A percentile compares a stretch with the other conserved stretches of the same genome.
Conservation (phyloP, 2,888 invertebrate genomes). For the Troglohyphantes excavatus region DNA sequence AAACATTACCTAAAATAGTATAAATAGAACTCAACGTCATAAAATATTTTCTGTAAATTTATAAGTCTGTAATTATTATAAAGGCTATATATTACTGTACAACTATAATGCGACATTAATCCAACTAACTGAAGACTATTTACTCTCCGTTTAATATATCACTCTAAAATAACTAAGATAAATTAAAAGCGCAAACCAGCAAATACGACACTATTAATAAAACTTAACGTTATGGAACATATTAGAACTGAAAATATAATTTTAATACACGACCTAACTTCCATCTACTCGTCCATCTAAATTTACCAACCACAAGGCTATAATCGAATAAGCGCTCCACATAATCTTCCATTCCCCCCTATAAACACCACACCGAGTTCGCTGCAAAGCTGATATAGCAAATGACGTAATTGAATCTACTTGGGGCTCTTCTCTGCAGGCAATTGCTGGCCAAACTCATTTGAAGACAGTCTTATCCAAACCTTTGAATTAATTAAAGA, state of each 20-base stretch:
- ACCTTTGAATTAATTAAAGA: slow-evolving; percentile 34
- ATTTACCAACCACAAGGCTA: not conserved
- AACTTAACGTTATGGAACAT: not conserved
- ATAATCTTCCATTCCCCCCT: not conserved
- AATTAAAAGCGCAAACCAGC: no score
- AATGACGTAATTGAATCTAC: not conserved
- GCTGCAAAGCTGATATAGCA: not conserved
- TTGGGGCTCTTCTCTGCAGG: not conserved
- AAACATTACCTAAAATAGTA: no score
- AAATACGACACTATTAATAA: no score
- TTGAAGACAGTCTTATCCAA: slow-evolving; percentile 18
- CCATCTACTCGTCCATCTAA: not conserved
- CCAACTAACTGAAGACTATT: no score
- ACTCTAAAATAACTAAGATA: no score
- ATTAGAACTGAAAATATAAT: not conserved
- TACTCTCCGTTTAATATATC: no score
- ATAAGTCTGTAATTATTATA: no score
- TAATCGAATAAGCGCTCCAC: not conserved
- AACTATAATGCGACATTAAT: no score
- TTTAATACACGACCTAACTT: not conserved
- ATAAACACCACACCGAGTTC: not conserved
- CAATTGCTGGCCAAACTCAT: not conserved
- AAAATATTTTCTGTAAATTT: no score
- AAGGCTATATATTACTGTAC: no score
- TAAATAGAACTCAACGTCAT: no score